Evolutionary conservation across 2,113 vertebrate species (phyloP), one percentile per base, ranked within the genome.

Genomic region (Ranitomeya variabilis): DNA sequence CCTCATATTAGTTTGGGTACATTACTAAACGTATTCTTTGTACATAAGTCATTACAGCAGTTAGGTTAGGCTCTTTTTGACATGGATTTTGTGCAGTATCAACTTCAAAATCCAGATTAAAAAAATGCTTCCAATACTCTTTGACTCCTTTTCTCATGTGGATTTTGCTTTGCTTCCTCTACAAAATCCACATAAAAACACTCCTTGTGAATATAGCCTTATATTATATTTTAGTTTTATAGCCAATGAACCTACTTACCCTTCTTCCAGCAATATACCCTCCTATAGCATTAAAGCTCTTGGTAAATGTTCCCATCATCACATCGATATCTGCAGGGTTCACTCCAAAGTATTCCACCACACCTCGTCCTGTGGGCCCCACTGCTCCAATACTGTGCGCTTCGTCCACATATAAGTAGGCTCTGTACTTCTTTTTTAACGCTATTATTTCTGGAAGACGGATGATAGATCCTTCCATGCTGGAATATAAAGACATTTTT

Each of bases 381-480:
- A 98, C 92, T 0, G 96, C 95, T 0, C 98, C 98, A 0, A 98
- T 96, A 89, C 98, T 99, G 93, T 99, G 98, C 51, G 98, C 97
- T 94, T 99, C 98, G 0, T 99, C 98, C 89, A 99, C 88, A 92
- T 97, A 99, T 93, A 99, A 94, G 90, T 97, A 98, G 19, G 96
- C 98, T 92, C 97, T 98, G 91, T 99, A 99, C 94, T 97, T 98
- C 91, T 96, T 98, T 94, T 99, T 99, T 87, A 99, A 93, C 77
- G 95, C 95, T 13, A 99, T 91, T n/a, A 99, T 94, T 88, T 98
- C 95, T 54, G 97, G 95, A 60, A 99, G 94, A 77, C 91, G 94
- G 86, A 97, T 95, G 5, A 98, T 94, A 66, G 97, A 97, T 69
- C 97, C 98, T 93, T 99, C 98, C 98, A 99, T 99, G 91, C 98